Base-by-base conservation (phyloP, 2,888 invertebrate species). In the Tenthredo distinguenda region DNA sequence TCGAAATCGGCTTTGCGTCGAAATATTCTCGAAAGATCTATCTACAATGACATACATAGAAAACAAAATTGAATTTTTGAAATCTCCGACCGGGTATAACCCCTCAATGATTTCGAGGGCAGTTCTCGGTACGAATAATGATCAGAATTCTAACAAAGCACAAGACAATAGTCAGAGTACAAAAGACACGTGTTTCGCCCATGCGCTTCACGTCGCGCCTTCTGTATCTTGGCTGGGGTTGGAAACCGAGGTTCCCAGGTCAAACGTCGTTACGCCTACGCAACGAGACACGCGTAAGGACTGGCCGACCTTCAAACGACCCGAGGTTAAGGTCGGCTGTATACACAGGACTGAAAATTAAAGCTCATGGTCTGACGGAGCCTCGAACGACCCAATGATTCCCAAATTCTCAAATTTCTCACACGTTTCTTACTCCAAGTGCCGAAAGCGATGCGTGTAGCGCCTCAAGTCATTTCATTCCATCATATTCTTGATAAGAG, bases 221-320 rank as follows among this genome's bases (percentile, higher is more conserved):
- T 31, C 6, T 10, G 47, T 18, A 18, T 7, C 5, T n/a, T 43
- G 72, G 10, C 43, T n/a, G 9, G 77, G 50, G 55, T 55, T 77
- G 15, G 31, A 55, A 34, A 47, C 55, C 9, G 50, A 74, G 72
- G 21, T 12, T 43, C 21, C 34, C 77, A 55, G 77, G 77, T 77
- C 77, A 77, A 55, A 31, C 77, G 34, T 77, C 77, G 77, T 47
- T 50, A 50, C 31, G 55, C 77, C 77, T 50, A 77, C 77, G 77
- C 77, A 77, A 55, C 55, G 55, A 77, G 55, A 21, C 77, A 26
- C 12, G 47, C 31, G 34, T 50, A 77, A 55, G 31, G 47, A 50
- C 77, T 50, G 50, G n/a, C 77, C 77, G 77, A 77, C 77, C 77
- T 77, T 77, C 55, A 77, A 34, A 77, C 50, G 9, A 40, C 18